These are phyloP conservation scores for Heloderma charlesbogerti DNA, from an alignment of 2,113 vertebrate species.

Conservation along the genomic window DNA sequence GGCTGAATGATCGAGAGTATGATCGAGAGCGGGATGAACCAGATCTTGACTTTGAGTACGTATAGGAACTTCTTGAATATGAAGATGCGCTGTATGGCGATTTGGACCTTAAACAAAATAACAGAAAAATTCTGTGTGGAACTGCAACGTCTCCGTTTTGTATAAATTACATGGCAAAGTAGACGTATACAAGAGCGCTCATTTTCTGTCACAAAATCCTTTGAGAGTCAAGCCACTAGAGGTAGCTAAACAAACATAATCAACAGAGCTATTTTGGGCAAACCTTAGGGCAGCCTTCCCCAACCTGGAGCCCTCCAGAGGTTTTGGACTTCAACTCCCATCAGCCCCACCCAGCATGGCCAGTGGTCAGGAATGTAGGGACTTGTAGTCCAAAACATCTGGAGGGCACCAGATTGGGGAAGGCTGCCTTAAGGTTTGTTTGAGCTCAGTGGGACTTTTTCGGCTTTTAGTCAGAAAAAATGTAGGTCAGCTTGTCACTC, in stretches of 20 bases:
- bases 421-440: too few species aligned
- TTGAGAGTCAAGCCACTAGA: background rate
- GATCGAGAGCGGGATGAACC: constrained; percentile 87
- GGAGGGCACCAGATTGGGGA: too few species aligned
- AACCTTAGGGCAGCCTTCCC: too few species aligned
- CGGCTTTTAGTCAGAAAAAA: background rate
- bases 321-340: too few species aligned
- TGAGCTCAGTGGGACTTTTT: background rate
- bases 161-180: background rate
- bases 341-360: too few species aligned
- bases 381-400: too few species aligned
- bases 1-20: constrained; percentile 90
- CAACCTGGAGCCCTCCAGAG: too few species aligned
- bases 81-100: constrained; percentile 90
- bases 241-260: background rate
- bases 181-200: background rate
- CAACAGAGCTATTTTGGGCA: background rate
- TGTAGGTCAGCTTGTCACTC: background rate
- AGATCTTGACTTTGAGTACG: constrained; percentile 91
- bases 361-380: too few species aligned
- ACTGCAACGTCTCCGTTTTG: background rate
- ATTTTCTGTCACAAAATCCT: background rate
- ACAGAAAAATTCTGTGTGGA: constrained; percentile 8
- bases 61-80: constrained; percentile 87
- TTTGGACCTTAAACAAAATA: constrained; percentile 87